Evolutionary conservation across 2,888 invertebrate species (phyloP).

Genomic region (Limnephilus rhombicus): DNA sequence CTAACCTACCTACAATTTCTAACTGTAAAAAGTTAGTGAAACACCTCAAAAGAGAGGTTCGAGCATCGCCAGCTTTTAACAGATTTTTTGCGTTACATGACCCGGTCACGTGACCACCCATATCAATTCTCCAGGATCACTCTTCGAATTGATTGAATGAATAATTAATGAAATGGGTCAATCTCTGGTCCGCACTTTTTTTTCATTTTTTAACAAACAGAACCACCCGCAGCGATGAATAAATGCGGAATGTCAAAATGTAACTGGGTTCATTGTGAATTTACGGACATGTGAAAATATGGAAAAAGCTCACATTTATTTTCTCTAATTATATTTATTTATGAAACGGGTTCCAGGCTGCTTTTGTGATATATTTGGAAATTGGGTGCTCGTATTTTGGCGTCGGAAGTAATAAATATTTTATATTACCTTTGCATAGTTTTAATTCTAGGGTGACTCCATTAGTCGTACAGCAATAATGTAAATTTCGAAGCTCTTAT

Average conservation of each 20-base stretch:
- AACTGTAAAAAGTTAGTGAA: not conserved
- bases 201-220: constrained; percentile 31
- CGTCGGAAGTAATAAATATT: not conserved
- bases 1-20: not conserved
- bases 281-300: not conserved
- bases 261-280: not conserved
- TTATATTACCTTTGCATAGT: not conserved
- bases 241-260: constrained; percentile 28
- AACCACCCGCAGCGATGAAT: constrained; percentile 24
- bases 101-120: constrained; percentile 2
- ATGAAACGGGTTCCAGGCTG: not conserved
- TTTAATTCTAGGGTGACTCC: not conserved
- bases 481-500: not conserved
- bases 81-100: constrained; percentile 29
- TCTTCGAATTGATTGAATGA: constrained; percentile 43
- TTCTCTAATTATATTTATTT: not conserved
- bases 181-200: not conserved
- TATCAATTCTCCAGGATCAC: not conserved
- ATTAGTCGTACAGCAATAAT: not conserved
- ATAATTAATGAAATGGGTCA: constrained; percentile 25
- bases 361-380: not conserved
- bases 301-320: not conserved
- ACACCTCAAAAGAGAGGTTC: not conserved
- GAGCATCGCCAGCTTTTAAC: constrained; percentile 7
- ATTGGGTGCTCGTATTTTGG: not conserved